phyloP scores from a whole-genome alignment of 2,888 invertebrate species.

The Calliopum simillimum region DNA sequence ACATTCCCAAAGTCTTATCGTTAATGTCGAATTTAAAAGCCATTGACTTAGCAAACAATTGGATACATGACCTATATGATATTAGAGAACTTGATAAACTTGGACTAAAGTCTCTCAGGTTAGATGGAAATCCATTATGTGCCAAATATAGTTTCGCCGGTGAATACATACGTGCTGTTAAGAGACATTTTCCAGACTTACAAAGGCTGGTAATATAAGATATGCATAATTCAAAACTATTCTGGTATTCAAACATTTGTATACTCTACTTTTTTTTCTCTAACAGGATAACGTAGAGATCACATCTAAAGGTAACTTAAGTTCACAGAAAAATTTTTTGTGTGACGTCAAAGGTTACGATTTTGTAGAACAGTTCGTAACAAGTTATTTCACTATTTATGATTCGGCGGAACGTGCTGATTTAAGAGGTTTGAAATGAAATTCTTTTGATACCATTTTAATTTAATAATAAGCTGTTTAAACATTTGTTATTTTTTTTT shows the following conservation, averaged over 20 bases:
- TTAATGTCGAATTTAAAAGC: slow-evolving; percentile 57
- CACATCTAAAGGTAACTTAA: slow-evolving; percentile 47
- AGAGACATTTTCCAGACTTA: slow-evolving; percentile 54
- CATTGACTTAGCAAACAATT: slow-evolving; percentile 59
- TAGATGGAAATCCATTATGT: slow-evolving; percentile 62
- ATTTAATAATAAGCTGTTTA: slow-evolving; percentile 5
- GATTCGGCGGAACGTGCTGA: slow-evolving; percentile 51
- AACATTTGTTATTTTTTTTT: not conserved
- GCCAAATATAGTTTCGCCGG: slow-evolving; percentile 54
- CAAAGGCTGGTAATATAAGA: slow-evolving; percentile 49
- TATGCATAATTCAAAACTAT: not conserved
- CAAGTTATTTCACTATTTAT: slow-evolving; percentile 54
- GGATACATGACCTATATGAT: slow-evolving; percentile 54
- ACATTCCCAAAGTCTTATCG: slow-evolving; percentile 51
- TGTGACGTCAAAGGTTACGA: slow-evolving; percentile 59
- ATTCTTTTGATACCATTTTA: not conserved
- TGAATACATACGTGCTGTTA: slow-evolving; percentile 57
- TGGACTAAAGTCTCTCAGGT: slow-evolving; percentile 54
- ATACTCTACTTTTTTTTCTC: not conserved
- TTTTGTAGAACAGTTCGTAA: slow-evolving; percentile 56
- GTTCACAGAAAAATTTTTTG: slow-evolving; percentile 57
- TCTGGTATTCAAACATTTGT: not conserved
- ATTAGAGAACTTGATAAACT: slow-evolving; percentile 54
- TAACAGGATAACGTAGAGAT: slow-evolving; percentile 57
- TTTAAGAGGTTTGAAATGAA: slow-evolving; percentile 48